phyloP scores from a whole-genome alignment of 2,797 vertebrate species.

The Falco novaeseelandiae region DNA sequence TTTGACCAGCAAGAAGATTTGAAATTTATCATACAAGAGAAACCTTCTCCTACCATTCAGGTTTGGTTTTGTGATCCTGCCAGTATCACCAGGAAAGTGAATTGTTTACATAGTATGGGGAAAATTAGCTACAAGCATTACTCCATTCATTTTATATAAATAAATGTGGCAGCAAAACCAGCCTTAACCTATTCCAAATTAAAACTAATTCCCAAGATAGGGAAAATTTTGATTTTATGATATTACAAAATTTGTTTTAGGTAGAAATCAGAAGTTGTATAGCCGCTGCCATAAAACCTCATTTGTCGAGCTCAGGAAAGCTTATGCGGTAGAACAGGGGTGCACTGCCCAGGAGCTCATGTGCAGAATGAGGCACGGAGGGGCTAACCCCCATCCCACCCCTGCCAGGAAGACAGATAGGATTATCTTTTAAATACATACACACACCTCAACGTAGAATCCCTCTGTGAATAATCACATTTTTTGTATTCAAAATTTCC shows the following conservation, averaged over 20 bases:
- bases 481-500: neutral
- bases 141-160: neutral
- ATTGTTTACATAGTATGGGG: neutral
- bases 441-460: neutral
- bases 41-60: neutral
- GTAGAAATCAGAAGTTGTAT: neutral
- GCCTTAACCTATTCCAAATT: neutral
- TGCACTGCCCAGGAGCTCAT: rapidly evolving
- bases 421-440: neutral
- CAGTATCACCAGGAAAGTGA: neutral
- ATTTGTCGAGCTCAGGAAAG: neutral
- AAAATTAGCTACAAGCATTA: neutral
- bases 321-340: neutral
- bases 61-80: neutral
- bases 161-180: neutral
- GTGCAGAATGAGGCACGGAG: neutral
- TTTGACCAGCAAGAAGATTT: neutral
- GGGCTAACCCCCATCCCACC: neutral
- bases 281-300: neutral
- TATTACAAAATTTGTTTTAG: neutral
- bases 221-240: neutral
- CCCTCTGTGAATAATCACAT: neutral
- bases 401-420: neutral
- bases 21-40: neutral
- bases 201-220: neutral